A percentile compares a stretch with the other conserved stretches of the same genome.
Evolutionary conservation across 1,140 invertebrate genomes (phyloP).

Genomic region (Manduca sexta): DNA sequence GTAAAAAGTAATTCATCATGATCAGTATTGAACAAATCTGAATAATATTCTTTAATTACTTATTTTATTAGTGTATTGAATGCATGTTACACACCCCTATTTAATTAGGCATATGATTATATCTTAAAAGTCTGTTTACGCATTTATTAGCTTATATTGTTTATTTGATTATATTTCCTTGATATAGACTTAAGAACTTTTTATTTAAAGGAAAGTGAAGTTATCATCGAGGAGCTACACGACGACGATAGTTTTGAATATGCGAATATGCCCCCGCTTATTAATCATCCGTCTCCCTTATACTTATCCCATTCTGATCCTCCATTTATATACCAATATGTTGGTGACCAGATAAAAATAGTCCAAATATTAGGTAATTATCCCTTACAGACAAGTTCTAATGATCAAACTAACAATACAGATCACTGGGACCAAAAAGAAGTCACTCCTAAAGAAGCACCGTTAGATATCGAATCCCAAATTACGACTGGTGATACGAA

Average conservation of each 20-base stretch:
- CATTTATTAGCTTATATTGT: conserved; percentile 51
- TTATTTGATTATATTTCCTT: conserved; percentile 32
- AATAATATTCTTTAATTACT: too few relatives aligned
- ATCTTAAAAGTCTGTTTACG: conserved; percentile 49
- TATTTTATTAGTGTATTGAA: too few relatives aligned
- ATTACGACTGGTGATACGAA: neutral
- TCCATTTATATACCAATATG: conserved; percentile 65
- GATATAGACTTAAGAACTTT: conserved; percentile 63
- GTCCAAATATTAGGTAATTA: conserved; percentile 55
- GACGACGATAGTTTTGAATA: conserved; percentile 61
- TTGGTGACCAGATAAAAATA: conserved; percentile 60
- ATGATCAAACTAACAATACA: conserved; percentile 29
- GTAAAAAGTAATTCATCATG: too few relatives aligned
- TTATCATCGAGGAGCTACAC: conserved; percentile 69
- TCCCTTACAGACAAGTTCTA: conserved; percentile 26
- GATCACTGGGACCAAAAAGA: conserved; percentile 41
- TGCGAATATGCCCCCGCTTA: conserved; percentile 58
- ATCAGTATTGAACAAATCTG: too few relatives aligned
- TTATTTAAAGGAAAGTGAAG: conserved; percentile 72
- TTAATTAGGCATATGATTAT: neutral
- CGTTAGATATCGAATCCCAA: conserved; percentile 14
- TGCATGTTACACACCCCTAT: neutral
- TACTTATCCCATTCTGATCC: conserved; percentile 60
- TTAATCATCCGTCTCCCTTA: conserved; percentile 43
- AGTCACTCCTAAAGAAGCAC: conserved; percentile 16